Evolutionary conservation across 2,113 vertebrate species (phyloP), one percentile per base, ranked within the genome.

Genomic region (Lagopus muta): DNA sequence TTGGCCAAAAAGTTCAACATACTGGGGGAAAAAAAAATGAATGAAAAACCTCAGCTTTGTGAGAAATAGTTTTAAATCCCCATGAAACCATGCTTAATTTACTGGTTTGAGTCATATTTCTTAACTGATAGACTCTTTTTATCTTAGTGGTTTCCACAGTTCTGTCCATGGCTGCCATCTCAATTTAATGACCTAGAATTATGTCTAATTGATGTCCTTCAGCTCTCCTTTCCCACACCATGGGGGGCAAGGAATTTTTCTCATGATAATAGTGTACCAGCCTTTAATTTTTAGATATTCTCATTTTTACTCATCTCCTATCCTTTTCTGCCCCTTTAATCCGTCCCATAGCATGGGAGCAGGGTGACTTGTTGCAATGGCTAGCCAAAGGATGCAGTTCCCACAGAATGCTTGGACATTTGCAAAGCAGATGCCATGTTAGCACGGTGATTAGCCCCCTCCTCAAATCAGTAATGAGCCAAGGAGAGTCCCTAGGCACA

Each of bases 151-250:
- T 94, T 97, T 94, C 86, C 72, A 90, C 81, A 96, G 86, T 73
- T 93, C 66, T 70, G 50, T 67, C 42, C 90, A 88, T 54, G 93
- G 91, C 73, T 95, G 86, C 86, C 96, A 95, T 92, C 61, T 48
- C 8, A 1, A 66, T 45, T 89, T 76, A 95, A 90, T 92, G 67
- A 95, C 90, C 92, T 93, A 93, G 88, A 95, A 97, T 97, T 97
- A 93, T 84, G 45, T 61, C 83, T 95, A 95, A 94, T 86, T 89
- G 79, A 50, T 75, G 21, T 75, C 91, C 79, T 89, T 45, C 42
- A 45, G 55, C 66, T 89, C 62, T 82, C 54, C 58, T 92, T 94
- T 95, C 90, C 96, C 92, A 95, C 87, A 94, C 43, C 65, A 25
- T 93, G 86, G 65, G 80, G 48, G 91, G 79, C 75, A 94, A 86